Base-by-base conservation (phyloP, 2,113 vertebrate species). In the Lipophrys pholis region DNA sequence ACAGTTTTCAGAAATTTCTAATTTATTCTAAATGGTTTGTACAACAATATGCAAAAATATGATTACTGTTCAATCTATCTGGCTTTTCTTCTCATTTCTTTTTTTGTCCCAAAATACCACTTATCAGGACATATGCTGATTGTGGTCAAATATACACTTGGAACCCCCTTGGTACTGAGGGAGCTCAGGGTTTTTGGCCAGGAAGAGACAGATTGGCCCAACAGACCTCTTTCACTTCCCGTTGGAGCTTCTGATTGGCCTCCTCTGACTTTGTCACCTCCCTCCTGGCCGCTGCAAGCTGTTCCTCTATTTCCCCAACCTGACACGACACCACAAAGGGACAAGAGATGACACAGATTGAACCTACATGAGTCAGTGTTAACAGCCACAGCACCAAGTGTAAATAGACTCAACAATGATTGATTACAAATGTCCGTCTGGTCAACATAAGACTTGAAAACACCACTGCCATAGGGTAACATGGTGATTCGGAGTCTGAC, bases 201-300 rank as follows among this genome's bases (percentile, higher is more conserved):
- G 57, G 69, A 77, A 86, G 69, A 65, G 75, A 83, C 76, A 84
- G 68, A 85, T 46, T 79, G 83, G 82, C 70, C 63, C 49, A 69
- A 91, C 84, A 86, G 81, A 97, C 96, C 96, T 97, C 96, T 90
- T 96, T 97, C 81, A 98, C 94, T 83, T 98, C 96, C 6, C 96
- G 93, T 88, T 97, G 96, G 61, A 97, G 93, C 86, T 97, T 98
- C 93, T 94, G 90, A 90, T 95, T 96, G 84, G 94, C 94, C 88
- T 97, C 96, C 87, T 97, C 96, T 0, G 96, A 96, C 82, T 97
- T 97, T 72, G 94, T 94, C 84, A 97, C 94, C 88, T 98, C 96
- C 69, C 95, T 95, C 84, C 96, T 95, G 80, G 96, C 96, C 8
- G 94, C 94, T 9, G 95, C 95, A 80, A 96, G 92, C 93, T 97